Evolutionary conservation across 1,140 invertebrate species (phyloP).

Genomic region (Nomia melanderi): DNA sequence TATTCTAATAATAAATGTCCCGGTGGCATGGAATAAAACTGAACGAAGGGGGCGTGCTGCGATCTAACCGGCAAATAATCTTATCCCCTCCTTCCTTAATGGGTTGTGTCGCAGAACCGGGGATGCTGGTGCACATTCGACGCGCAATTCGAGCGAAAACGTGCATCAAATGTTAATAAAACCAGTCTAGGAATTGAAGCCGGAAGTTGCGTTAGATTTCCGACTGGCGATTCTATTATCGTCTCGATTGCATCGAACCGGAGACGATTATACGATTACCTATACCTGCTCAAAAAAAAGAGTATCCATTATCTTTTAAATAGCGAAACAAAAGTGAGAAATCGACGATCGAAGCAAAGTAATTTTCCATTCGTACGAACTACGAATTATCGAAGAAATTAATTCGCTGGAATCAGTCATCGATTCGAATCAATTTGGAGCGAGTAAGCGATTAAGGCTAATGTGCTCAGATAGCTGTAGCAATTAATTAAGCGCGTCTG

Average conservation of each 20-base stretch:
- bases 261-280: neutral
- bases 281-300: no score
- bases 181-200: neutral
- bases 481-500: no score
- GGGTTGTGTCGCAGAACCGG: neutral
- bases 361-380: no score
- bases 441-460: no score
- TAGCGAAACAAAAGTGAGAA: neutral
- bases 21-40: conserved; percentile 34
- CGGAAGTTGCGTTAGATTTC: neutral
- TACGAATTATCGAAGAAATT: no score
- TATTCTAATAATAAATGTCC: conserved; percentile 7
- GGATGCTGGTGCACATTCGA: neutral
- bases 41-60: neutral
- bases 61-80: neutral
- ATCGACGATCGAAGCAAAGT: no score
- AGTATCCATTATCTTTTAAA: no score
- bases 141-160: neutral
- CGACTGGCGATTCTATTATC: neutral
- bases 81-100: neutral
- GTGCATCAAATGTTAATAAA: neutral
- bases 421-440: no score
- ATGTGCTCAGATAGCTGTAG: no score
- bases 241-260: neutral
- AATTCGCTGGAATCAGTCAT: no score